Base-by-base conservation (phyloP, 1,140 invertebrate species). In the Temnothorax longispinosus region DNA sequence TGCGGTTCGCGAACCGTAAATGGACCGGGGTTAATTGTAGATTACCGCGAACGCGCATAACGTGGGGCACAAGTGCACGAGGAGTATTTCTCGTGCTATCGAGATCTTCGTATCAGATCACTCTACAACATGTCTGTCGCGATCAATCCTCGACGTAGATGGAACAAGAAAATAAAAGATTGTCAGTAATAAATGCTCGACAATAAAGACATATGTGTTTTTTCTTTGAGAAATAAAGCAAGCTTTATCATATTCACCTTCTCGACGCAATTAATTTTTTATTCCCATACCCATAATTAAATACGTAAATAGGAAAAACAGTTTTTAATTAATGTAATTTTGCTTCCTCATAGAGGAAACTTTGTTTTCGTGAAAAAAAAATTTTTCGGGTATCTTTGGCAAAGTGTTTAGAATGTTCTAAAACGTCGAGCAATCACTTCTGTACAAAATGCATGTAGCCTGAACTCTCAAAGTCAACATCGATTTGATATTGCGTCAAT, bases 11-110 rank as follows among this genome's bases (percentile, higher is more conserved):
- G 52, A 47, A 38, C 27, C 76, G 60, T 44, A 44, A n/a, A 60
- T 62, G 47, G 54, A 38, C 41, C 54, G 56, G 54, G 21, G 75
- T 84, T 84, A 80, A 87, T 74, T 52, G 62, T n/a, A 32, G 47
- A 81, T 69, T 50, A 50, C 8, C 38, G 27, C 32, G 69, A 87
- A 21, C 13, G 21, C 8, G 8, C 44, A 3, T 11, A 35, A 15
- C 21, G 56, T 11, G 64, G n/a, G 3, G 13, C n/a, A 3, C 21
- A 27, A 44, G 15, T 41, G 72, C 32, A 27, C 8, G 52, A 10
- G 21, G 41, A 6, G 18, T 72, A 7, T 47, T 18, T 64, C 21
- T 56, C 50, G 35, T n/a, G n/a, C 27, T 27, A 27, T 27, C 27
- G 27, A 27, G 54, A 85, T 85, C 56, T 35, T 74, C 13, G 32